Conservation (phyloP, 2,888 invertebrate species). For the Smittia sp. region DNA sequence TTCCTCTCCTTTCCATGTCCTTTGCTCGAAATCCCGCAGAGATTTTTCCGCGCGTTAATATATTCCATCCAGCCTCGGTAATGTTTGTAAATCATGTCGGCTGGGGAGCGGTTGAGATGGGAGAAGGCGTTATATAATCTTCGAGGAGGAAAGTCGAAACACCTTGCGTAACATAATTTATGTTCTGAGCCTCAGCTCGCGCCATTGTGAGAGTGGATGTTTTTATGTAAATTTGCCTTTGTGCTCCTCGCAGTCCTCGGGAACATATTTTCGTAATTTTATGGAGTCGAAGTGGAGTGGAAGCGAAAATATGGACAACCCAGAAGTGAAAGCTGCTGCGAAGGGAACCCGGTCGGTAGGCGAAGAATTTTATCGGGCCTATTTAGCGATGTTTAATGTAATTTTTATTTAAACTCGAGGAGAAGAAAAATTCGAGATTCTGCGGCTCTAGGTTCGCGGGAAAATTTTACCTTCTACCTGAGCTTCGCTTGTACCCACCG, state of each 20-base stretch:
- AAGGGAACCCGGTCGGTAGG: not conserved
- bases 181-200: not conserved
- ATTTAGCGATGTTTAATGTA: slow-evolving; percentile 19
- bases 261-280: too few relatives aligned
- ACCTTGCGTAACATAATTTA: slow-evolving; percentile 22
- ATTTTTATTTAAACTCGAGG: slow-evolving; percentile 19
- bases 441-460: not conserved
- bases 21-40: not conserved
- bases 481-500: not conserved
- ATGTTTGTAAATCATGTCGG: slow-evolving; percentile 1
- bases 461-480: not conserved
- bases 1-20: not conserved
- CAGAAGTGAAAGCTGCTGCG: not conserved
- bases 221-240: not conserved
- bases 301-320: slow-evolving; percentile 12
- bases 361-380: not conserved
- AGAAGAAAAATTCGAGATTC: not conserved
- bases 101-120: not conserved
- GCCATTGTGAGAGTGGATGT: too few relatives aligned
- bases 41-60: not conserved
- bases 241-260: not conserved
- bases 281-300: not conserved
- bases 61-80: not conserved
- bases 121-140: not conserved
- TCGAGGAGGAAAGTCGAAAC: not conserved